Base-by-base conservation (phyloP, 2,113 vertebrate species). In the Condylura cristata region DNA sequence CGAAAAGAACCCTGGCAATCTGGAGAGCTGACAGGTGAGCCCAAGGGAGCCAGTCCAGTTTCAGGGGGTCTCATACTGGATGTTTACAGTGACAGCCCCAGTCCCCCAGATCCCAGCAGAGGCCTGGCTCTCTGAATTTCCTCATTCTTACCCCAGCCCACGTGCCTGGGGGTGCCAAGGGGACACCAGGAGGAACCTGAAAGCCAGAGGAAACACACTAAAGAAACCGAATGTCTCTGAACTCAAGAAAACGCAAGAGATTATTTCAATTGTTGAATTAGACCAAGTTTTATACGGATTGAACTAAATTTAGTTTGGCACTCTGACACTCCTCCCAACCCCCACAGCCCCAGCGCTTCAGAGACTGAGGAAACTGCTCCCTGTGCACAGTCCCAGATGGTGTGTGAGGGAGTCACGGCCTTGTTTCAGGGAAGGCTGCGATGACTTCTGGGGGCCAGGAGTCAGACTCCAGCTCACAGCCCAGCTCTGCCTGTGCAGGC, bases 171-270 rank as follows among this genome's bases (percentile, higher is more conserved):
- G 70, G 20, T 18, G 32, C 60, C 26, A 28, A 60, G 0, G 9
- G 63, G 30, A n/a, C 30, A 39, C 56, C 8, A 20, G 63, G 41
- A 48, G 18, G 72, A 56, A 63, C 51, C 60, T 17, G 20, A 78
- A 51, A 92, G 41, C 18, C 34, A 11, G 34, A 85, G 41, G 16
- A 44, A 32, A 65, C 39, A 11, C 24, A 30, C 24, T 56, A 12
- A 32, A 76, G 39, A 68, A 81, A 76, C n/a, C 2, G 24, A 86
- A 22, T 74, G 39, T 66, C 58, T 96, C 41, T 1, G 44, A 75
- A 76, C 37, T 71, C 56, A 71, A 74, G 90, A 92, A 96, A 61
- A 16, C 56, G 48, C 86, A 79, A 74, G 58, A 75, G 85, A 72
- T 34, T 18, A 13, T 63, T 56, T 79, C 82, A 68, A 30, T 91